phyloP scores from a whole-genome alignment of 1,140 invertebrate genomes.

The Druon quercuslanigerum region DNA sequence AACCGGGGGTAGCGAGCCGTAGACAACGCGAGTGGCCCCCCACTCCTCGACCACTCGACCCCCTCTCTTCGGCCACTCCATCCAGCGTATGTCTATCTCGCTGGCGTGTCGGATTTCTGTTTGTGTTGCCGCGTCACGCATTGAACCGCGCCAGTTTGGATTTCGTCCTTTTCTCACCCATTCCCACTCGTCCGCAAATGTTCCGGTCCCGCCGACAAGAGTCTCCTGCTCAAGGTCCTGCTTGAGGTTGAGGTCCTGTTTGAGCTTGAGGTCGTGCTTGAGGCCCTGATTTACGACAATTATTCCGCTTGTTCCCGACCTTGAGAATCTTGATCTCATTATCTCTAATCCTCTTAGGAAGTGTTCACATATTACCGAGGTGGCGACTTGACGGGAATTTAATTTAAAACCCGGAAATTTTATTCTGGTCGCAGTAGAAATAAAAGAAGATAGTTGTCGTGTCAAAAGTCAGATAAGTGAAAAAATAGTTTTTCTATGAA shows the following conservation, averaged over 20 bases:
- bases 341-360: no score
- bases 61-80: slow-evolving; percentile 42
- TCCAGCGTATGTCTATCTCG: slow-evolving; percentile 51
- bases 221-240: background rate
- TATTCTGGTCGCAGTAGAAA: no score
- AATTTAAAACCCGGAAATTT: no score
- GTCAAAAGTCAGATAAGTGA: no score
- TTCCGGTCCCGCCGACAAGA: slow-evolving; percentile 9
- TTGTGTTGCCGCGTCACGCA: slow-evolving; percentile 69
- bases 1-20: slow-evolving; percentile 63
- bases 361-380: no score
- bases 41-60: slow-evolving; percentile 49
- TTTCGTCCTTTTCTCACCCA: slow-evolving; percentile 48
- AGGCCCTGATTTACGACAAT: background rate
- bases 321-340: no score
- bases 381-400: no score
- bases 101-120: slow-evolving; percentile 68
- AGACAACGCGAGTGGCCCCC: slow-evolving; percentile 64
- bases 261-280: background rate
- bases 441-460: no score
- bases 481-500: no score
- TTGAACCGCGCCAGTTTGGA: slow-evolving; percentile 59
- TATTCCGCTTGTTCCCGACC: no score
- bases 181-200: slow-evolving; percentile 18
- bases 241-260: background rate